phyloP scores from a whole-genome alignment of 2,888 invertebrate genomes.

The Sarcophaga carnaria region DNA sequence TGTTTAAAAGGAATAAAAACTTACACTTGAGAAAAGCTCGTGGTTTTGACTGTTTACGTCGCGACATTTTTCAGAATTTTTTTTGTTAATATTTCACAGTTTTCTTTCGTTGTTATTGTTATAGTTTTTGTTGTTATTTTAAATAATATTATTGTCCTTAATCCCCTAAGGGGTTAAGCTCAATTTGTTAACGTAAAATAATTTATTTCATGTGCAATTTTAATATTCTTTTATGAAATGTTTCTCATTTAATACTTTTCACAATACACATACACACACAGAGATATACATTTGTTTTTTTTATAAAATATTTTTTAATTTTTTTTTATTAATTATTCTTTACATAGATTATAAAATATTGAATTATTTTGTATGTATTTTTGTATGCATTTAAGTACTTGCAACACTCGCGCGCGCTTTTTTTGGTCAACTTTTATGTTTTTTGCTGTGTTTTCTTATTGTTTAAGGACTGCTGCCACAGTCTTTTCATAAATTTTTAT shows the following conservation, averaged over 20 bases:
- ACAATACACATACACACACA: not conserved
- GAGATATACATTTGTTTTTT: not conserved
- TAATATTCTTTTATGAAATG: not conserved
- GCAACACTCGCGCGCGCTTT: slow-evolving; percentile 63
- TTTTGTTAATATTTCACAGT: slow-evolving; percentile 1
- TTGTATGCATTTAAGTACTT: not conserved
- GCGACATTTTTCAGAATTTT: slow-evolving; percentile 83
- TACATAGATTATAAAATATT: not conserved
- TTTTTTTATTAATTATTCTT: not conserved
- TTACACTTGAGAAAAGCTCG: slow-evolving; percentile 86
- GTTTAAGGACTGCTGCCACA: too few relatives aligned
- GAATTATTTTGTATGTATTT: slow-evolving; percentile 1
- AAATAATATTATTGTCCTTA: slow-evolving; percentile 17
- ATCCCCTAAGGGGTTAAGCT: not conserved
- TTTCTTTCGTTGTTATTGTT: slow-evolving; percentile 10
- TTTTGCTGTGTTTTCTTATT: not conserved
- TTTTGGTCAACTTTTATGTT: slow-evolving; percentile 39
- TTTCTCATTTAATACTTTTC: too few relatives aligned
- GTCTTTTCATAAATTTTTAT: not conserved
- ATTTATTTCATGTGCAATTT: not conserved
- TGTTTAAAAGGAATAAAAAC: slow-evolving; percentile 72
- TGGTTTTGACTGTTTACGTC: slow-evolving; percentile 88
- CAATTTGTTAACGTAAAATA: not conserved
- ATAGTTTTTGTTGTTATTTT: slow-evolving; percentile 17
- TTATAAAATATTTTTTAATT: not conserved